phyloP scores from a whole-genome alignment of 2,797 vertebrate genomes.

The Botia kubotai region DNA sequence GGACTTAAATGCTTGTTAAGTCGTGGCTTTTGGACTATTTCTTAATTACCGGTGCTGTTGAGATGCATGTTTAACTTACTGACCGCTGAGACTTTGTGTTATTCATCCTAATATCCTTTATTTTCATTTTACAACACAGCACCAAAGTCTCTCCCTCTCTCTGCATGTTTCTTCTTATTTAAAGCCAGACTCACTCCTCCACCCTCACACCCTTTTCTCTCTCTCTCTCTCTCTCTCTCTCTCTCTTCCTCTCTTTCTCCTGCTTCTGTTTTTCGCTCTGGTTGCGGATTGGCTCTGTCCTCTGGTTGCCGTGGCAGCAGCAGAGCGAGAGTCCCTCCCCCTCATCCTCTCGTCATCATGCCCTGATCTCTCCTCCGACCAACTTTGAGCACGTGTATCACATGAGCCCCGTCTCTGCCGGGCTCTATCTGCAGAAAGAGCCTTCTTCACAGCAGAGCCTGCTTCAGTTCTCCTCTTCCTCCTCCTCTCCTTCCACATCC shows the following conservation, averaged over 20 bases:
- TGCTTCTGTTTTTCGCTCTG: constrained; percentile 69
- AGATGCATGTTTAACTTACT: neutral
- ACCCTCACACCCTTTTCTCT: constrained; percentile 63
- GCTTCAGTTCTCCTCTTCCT: constrained; percentile 85
- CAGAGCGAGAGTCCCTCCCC: constrained; percentile 82
- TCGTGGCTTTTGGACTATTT: neutral
- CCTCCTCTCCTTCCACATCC: constrained; percentile 84
- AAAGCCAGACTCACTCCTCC: constrained; percentile 57
- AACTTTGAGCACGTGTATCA: constrained; percentile 89
- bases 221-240: constrained; percentile 48
- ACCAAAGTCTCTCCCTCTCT: constrained; percentile 33
- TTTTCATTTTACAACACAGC: constrained; percentile 37
- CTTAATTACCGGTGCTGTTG: too few relatives aligned
- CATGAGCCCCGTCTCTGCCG: constrained; percentile 84
- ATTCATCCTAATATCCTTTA: constrained; percentile 48
- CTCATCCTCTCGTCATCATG: constrained; percentile 80
- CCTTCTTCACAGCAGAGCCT: constrained; percentile 81
- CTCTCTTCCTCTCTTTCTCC: constrained; percentile 62
- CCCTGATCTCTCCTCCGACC: constrained; percentile 86
- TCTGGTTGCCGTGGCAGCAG: constrained; percentile 72
- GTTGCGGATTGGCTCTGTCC: constrained; percentile 47
- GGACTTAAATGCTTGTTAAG: neutral
- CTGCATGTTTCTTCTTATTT: constrained; percentile 68
- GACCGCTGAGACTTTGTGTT: neutral
- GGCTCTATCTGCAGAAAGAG: constrained; percentile 86